phyloP scores from a whole-genome alignment of 2,797 vertebrate genomes.

The Characodon lateralis region DNA sequence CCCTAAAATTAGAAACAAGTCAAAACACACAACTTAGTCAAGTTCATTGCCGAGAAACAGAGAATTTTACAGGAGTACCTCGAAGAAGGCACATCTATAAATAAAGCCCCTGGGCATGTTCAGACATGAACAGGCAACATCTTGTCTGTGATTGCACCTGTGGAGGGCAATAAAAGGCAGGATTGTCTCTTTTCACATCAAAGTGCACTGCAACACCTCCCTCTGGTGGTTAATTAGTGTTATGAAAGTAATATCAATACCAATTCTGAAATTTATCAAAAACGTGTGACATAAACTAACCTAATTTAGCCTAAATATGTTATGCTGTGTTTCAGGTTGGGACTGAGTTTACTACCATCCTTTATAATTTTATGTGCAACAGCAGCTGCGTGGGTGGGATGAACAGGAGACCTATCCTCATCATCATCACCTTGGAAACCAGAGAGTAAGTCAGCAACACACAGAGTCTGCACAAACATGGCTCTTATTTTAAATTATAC shows the following conservation, averaged over 20 bases:
- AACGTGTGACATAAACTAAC: neutral
- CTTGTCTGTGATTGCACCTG: slow-evolving; percentile 26
- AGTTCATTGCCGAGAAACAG: slow-evolving; percentile 15
- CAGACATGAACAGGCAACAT: slow-evolving; percentile 32
- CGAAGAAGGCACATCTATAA: slow-evolving; percentile 33
- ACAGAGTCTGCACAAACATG: neutral
- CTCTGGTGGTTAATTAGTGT: slow-evolving; percentile 48
- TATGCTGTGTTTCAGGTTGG: slow-evolving; percentile 86
- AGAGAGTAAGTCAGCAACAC: slow-evolving; percentile 88
- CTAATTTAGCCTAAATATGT: neutral
- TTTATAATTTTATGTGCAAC: slow-evolving; percentile 99
- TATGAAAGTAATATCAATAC: neutral
- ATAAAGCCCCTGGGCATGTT: slow-evolving; percentile 42
- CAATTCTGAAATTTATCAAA: neutral
- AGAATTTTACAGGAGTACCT: slow-evolving; percentile 18
- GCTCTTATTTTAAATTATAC: neutral
- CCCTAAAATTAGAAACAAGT: slow-evolving; percentile 1
- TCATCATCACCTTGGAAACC: slow-evolving; percentile 96
- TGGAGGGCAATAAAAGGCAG: slow-evolving; percentile 22
- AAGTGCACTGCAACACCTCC: slow-evolving; percentile 34
- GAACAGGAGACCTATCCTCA: slow-evolving; percentile 97
- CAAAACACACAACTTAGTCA: neutral
- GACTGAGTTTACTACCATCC: slow-evolving; percentile 96
- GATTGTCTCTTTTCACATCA: neutral
- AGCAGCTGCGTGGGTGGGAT: slow-evolving; percentile 99